Base-by-base conservation (phyloP, 37 sponge, comb jelly and placozoan genomes). In the Sycon ciliatum region DNA sequence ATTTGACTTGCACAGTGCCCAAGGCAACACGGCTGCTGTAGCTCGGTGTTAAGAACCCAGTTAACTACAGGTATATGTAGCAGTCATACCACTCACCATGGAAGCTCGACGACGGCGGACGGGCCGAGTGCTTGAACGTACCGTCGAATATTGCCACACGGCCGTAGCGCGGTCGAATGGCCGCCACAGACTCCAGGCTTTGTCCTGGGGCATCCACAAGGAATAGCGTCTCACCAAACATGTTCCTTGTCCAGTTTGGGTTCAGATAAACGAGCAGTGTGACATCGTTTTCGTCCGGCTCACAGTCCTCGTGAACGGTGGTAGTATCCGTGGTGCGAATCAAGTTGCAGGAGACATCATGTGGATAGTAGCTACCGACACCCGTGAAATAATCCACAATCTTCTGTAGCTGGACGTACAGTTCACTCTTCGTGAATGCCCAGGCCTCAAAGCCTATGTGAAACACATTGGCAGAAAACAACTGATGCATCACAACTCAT, bases 101-200 rank as follows among this genome's bases (percentile, higher is more conserved):
- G 5, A 77, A 64, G 23, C n/a, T 29, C 4, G 69, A 34, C 36
- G 33, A 35, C 16, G 78, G 78, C 18, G 78, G 78, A 3, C 78
- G 33, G 3, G 71, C 78, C 4, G 78, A 65, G 32, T 77, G 78
- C 39, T 37, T 37, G 42, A 77, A 73, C 22, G 72, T 31, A 39
- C 78, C 72, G 56, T 77, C 56, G 60, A 77, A 77, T 13, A 77
- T 31, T n/a, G 71, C 70, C 4, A 71, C 78, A 4, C 78, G 71
- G 20, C 78, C 78, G 30, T 75, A 77, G 20, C 57, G 32, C 56
- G 72, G 72, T 36, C 69, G 60, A 22, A 77, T 57, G 40, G 29
- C 37, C 9, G 71, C 53, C 60, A 77, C 78, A 3, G 73, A 38
- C n/a, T 55, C 68, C 55, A 11, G 7, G 3, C 34, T 5, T 13